These are phyloP conservation scores for Myotis findleyi DNA, from an alignment of 2,797 vertebrate genomes.

Conservation along the genomic window DNA sequence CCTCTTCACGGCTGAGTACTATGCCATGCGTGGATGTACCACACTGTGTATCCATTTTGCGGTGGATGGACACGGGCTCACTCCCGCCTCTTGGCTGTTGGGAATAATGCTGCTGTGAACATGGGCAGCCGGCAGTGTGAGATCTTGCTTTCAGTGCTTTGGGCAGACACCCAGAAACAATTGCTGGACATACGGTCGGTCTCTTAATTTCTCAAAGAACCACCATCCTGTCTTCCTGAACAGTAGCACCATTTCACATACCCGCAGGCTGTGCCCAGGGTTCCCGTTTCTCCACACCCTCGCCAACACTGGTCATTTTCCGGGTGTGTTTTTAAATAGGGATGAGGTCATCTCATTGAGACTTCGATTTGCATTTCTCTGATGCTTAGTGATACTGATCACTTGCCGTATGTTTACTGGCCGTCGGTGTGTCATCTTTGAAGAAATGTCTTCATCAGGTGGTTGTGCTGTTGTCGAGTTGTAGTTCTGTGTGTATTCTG, in stretches of 20 bases:
- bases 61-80: fast-evolving
- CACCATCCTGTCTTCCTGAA: background rate
- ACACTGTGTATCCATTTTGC: background rate
- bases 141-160: background rate
- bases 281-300: fast-evolving
- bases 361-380: fast-evolving
- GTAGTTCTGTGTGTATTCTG: background rate
- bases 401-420: background rate
- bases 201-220: background rate
- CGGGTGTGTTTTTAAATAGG: too few relatives aligned
- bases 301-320: background rate
- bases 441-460: background rate
- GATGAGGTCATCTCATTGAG: background rate
- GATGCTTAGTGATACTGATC: fast-evolving
- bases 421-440: too few relatives aligned
- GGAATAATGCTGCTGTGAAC: background rate
- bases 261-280: background rate
- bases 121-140: fast-evolving
- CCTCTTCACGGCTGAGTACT: fast-evolving
- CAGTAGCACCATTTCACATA: too few relatives aligned
- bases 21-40: fast-evolving
- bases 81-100: background rate
- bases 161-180: fast-evolving
- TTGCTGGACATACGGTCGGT: too few relatives aligned
- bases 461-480: background rate